Percentiles rank a stretch among this genome's conserved stretches.
Conservation (phyloP, 1,140 invertebrate genomes). For the Adoxophyes honmai region DNA sequence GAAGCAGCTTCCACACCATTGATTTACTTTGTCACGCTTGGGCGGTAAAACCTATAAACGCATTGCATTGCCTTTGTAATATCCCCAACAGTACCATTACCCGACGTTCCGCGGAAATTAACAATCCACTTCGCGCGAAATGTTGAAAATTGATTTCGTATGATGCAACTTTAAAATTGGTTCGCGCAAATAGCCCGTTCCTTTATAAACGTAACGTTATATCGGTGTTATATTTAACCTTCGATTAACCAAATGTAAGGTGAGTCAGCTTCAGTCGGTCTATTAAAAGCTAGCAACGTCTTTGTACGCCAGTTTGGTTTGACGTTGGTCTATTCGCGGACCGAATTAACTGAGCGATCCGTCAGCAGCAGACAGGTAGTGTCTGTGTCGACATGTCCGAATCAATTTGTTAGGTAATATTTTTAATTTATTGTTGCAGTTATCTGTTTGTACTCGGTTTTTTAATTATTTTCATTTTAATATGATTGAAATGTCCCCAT, state of each 20-base stretch:
- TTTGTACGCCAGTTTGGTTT: constrained; percentile 49
- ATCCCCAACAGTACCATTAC: too few species aligned
- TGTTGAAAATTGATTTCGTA: constrained; percentile 7
- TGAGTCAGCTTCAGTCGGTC: constrained; percentile 47
- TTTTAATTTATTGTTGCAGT: neutral
- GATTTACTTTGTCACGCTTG: too few species aligned
- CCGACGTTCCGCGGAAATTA: neutral
- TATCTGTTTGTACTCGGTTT: neutral
- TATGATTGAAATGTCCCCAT: too few species aligned
- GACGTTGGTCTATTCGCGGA: constrained; percentile 35
- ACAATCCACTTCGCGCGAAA: constrained; percentile 2
- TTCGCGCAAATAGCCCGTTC: constrained; percentile 16
- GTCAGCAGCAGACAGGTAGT: constrained; percentile 7
- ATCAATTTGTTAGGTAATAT: neutral
- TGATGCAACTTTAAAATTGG: constrained; percentile 12
- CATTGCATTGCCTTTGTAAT: too few species aligned
- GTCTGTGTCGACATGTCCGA: neutral
- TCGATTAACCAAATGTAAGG: constrained; percentile 62
- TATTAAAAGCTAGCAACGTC: constrained; percentile 53
- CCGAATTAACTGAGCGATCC: constrained; percentile 18
- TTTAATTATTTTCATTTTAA: too few species aligned
- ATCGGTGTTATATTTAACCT: constrained; percentile 62
- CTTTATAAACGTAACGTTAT: constrained; percentile 39
- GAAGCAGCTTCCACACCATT: too few species aligned
- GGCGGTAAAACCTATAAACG: too few species aligned